phyloP scores from a whole-genome alignment of 2,113 vertebrate species.

The Misgurnus mizolepis region DNA sequence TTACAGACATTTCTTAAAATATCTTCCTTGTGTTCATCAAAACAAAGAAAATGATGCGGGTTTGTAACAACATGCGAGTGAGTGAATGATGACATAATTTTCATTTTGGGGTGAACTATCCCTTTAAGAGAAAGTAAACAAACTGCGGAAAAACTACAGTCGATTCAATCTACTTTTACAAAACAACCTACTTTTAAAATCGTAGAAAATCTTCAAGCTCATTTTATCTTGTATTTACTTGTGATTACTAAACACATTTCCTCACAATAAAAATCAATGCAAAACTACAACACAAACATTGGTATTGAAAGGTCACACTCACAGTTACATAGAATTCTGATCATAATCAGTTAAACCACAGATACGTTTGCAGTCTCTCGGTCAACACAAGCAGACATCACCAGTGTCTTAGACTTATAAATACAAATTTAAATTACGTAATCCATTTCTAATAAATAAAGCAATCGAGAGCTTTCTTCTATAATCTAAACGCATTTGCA shows the following conservation, averaged over 20 bases:
- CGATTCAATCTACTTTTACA: not conserved
- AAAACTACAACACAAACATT: slow-evolving; percentile 22
- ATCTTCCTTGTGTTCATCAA: no score
- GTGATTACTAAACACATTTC: slow-evolving; percentile 41
- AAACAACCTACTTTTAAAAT: not conserved
- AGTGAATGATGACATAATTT: no score
- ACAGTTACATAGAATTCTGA: slow-evolving; percentile 44
- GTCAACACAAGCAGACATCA: slow-evolving; percentile 53
- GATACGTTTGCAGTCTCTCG: slow-evolving; percentile 54
- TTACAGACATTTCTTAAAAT: no score
- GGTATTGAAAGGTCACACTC: slow-evolving; percentile 24
- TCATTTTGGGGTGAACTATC: not conserved
- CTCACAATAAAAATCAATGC: slow-evolving; percentile 11
- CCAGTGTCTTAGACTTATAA: slow-evolving; percentile 64
- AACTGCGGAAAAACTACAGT: slow-evolving; percentile 4
- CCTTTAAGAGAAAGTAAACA: not conserved
- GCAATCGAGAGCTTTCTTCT: slow-evolving; percentile 51
- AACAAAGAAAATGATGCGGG: no score
- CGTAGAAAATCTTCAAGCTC: slow-evolving; percentile 19
- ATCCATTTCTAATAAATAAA: slow-evolving; percentile 70
- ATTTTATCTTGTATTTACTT: slow-evolving; percentile 57
- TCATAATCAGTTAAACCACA: slow-evolving; percentile 41
- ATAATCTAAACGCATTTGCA: slow-evolving; percentile 41
- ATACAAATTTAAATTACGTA: slow-evolving; percentile 55
- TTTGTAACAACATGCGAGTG: no score